These are phyloP conservation scores for Calliphora vomitoria DNA, from an alignment of 2,888 invertebrate genomes.

Conservation along the genomic window DNA sequence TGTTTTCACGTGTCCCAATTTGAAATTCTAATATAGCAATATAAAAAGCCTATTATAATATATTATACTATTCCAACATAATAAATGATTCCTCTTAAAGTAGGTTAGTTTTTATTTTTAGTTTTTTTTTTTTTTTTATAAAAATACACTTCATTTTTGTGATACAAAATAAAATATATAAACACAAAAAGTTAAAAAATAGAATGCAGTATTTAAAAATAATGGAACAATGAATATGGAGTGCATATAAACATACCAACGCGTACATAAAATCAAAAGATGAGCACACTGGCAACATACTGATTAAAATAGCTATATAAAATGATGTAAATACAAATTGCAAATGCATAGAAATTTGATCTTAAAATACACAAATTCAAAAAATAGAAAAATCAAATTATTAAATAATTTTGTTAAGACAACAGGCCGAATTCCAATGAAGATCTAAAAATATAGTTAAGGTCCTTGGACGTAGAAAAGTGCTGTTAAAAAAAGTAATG, in stretches of 20 bases:
- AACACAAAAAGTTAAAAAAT: background rate
- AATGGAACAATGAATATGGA: constrained; percentile 50
- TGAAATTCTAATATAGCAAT: too few species aligned
- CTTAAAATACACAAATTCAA: background rate
- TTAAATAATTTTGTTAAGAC: constrained; percentile 9
- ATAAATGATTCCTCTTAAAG: background rate
- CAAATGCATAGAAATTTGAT: background rate
- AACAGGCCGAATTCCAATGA: constrained; percentile 18
- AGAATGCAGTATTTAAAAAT: constrained; percentile 7
- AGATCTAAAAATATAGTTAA: background rate
- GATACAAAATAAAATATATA: constrained; percentile 24
- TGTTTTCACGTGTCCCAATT: too few species aligned
- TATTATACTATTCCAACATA: too few species aligned
- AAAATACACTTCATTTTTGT: constrained; percentile 19
- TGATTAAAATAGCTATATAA: constrained; percentile 3
- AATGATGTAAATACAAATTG: background rate
- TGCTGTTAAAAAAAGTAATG: constrained; percentile 18
- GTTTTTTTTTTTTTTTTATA: background rate
- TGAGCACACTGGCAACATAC: constrained; percentile 5
- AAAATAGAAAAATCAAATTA: background rate
- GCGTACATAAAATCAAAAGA: background rate
- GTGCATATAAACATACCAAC: constrained; percentile 37
- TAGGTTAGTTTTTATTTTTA: background rate
- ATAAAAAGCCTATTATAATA: too few species aligned
- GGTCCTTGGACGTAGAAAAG: background rate